These are phyloP conservation scores for Metopolophium dirhodum DNA, from an alignment of 1,140 invertebrate species.

Conservation along the genomic window DNA sequence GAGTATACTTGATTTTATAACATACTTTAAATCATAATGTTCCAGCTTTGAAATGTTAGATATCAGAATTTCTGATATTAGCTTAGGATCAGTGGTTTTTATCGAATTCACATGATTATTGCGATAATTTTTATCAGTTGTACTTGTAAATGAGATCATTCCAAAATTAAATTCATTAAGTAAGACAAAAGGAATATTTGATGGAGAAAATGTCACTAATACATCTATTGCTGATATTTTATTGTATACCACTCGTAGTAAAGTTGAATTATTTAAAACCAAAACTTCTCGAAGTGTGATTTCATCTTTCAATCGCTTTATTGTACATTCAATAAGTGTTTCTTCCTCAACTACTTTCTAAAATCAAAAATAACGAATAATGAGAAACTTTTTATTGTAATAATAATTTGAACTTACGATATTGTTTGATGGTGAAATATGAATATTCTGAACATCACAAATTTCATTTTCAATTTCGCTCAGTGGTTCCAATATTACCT, in stretches of 20 bases:
- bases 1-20: neutral
- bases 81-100: neutral
- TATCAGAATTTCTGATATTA: neutral
- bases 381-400: neutral
- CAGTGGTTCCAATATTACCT: constrained; percentile 3
- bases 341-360: constrained; percentile 1
- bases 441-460: constrained; percentile 13
- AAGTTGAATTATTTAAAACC: constrained; percentile 25
- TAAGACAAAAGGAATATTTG: constrained; percentile 13
- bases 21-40: constrained; percentile 42
- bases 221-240: constrained; percentile 4
- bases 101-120: neutral
- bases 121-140: neutral
- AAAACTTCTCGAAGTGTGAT: neutral
- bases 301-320: constrained; percentile 44
- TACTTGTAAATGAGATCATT: neutral
- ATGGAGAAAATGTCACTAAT: constrained; percentile 20
- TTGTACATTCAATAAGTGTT: neutral
- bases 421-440: neutral
- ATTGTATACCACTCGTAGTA: neutral
- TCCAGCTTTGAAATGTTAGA: neutral
- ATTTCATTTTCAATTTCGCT: neutral
- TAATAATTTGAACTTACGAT: neutral
- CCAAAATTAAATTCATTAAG: constrained; percentile 46
- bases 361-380: neutral